Evolutionary conservation across 2,888 invertebrate genomes (phyloP), one percentile per base, ranked within the genome.

Genomic region (Pristionchus fissidentatus): DNA sequence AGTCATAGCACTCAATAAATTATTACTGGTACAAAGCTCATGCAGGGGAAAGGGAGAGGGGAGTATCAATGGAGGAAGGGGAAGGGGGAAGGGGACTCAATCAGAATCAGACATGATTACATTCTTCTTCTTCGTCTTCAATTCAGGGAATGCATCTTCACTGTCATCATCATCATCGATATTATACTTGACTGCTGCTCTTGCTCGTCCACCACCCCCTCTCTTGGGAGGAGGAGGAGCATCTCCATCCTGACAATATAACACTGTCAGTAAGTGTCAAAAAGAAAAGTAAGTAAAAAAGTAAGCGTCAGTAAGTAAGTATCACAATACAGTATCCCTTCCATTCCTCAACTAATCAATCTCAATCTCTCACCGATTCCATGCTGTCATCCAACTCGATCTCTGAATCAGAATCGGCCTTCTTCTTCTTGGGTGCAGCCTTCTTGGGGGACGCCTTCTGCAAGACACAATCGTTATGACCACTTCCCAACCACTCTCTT

Each of bases 371-470:
- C 49, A 85, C 86, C 84, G 85, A 70, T 84, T 87, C 83, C 83
- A 84, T 84, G 26, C 83, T 62, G 66, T 84, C 85, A 26, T 85
- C 85, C 32, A 77, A 84, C 46, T 86, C 85, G 1, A 84, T 57
- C 26, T 86, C 86, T n/a, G 84, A 84, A 41, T 84, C 85, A 2
- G 83, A 79, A 38, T 57, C 83, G 13, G 46, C 60, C 52, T 46
- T 78, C 38, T 29, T 70, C 38, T 49, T 77, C 84, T 86, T 86
- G 22, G 85, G 84, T 26, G 52, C 57, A 38, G 78, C 73, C 62
- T 82, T 80, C 60, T 83, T 83, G 35, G 55, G 46, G 15, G 70
- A 80, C 1, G 52, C 83, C 60, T 81, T 78, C 55, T 75, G 62
- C 19, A 66, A 60, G 46, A 1, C 29, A 22, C 41, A 35, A 32